Evolutionary conservation across 2,888 invertebrate species (phyloP).

Genomic region (Himalopsyche kuldschensis): DNA sequence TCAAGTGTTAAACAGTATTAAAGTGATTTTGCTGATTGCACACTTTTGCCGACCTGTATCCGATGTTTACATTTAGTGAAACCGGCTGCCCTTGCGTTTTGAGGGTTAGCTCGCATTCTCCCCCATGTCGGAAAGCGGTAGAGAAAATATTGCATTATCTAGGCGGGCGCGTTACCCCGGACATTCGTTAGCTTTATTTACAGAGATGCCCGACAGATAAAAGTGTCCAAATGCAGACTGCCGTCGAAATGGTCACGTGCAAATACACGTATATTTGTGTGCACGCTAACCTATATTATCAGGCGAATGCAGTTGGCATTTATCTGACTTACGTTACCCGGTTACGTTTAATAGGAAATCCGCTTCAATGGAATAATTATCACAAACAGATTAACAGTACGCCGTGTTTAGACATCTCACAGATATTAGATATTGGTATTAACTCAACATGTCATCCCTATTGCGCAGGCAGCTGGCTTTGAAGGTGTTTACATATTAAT

Average conservation of each 20-base stretch:
- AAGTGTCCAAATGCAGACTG: constrained; percentile 25
- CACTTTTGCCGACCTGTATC: not conserved
- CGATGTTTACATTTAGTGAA: not conserved
- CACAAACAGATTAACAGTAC: not conserved
- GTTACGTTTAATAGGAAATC: not conserved
- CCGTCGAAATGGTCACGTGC: not conserved
- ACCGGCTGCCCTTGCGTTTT: not conserved
- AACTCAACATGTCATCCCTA: not conserved
- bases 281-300: not conserved
- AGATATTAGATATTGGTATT: not conserved
- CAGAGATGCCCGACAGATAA: constrained; percentile 34
- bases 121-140: not conserved
- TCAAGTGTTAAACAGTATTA: not conserved
- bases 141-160: constrained; percentile 41
- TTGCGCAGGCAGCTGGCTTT: not conserved
- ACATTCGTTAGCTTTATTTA: constrained; percentile 41
- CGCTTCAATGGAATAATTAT: not conserved
- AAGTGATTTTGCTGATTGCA: not conserved
- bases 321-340: not conserved
- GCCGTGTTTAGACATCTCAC: not conserved
- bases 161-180: constrained; percentile 35
- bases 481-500: not conserved
- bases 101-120: not conserved
- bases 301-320: not conserved
- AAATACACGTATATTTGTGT: not conserved